Evolutionary conservation across 64 coral and sea anemone genomes (phyloP), one percentile per base, ranked within the genome.

Genomic region (Dendronephthya gigantea): DNA sequence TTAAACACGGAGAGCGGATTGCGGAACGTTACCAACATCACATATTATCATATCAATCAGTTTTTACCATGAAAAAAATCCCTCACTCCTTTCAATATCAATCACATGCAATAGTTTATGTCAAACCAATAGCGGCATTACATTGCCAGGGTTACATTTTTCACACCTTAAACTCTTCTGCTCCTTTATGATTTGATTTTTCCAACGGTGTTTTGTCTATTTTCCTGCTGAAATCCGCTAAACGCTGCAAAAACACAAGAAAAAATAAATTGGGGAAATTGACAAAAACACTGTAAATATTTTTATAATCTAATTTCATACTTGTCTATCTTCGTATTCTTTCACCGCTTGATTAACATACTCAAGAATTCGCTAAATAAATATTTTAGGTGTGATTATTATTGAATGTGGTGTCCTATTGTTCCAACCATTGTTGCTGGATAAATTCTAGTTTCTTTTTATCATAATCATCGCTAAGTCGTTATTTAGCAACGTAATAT

Each of bases 271-370:
- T n/a, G 29, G n/a, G n/a, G n/a, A 22, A 66, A 66, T 66, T n/a
- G 29, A 14, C 22, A 66, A 22, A 22, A 66, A 66, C 58, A 62
- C 3, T 13, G 17, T 62, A 7, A 0, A 22, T 58, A 3, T n/a
- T 13, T 22, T 62, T 27, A n/a, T 2, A 62, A 62, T 27, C 25
- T n/a, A 62, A 27, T 23, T 7, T n/a, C 55, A 4, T 23, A 92
- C 91, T 41, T 96, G 94, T 84, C 84, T 83, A 62, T 96, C 90
- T 93, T 96, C 94, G 87, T 91, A 93, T 82, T 96, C 94, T 72
- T 96, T 96, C 15, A 96, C 94, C 86, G 89, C 93, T 89, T 96
- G 94, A 36, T 96, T 96, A 59, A 96, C 94, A 84, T 82, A 90
- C 35, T 91, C 91, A 48, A 96, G 85, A 43, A 91, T 84, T 87